These are phyloP conservation scores for Myathropa florea DNA, from an alignment of 2,888 invertebrate genomes.

Conservation along the genomic window DNA sequence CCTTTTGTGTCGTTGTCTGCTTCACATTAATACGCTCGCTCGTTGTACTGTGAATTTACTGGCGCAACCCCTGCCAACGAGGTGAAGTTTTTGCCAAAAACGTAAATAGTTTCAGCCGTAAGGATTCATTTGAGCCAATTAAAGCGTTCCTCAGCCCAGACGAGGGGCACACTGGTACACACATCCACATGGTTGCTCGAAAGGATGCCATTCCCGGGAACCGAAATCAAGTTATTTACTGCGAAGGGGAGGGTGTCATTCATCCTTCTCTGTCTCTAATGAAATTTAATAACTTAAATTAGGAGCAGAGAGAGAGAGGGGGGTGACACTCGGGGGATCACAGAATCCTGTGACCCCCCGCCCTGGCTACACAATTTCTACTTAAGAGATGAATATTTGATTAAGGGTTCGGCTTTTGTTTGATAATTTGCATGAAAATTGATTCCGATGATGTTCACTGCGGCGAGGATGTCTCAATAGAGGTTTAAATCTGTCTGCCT, in stretches of 20 bases:
- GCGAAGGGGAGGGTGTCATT: not conserved
- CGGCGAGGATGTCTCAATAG: constrained; percentile 31
- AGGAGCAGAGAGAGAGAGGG: constrained; percentile 1
- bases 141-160: constrained; percentile 17
- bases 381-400: constrained; percentile 57
- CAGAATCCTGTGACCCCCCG: too few species aligned
- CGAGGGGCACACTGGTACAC: too few species aligned
- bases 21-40: constrained; percentile 35
- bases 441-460: constrained; percentile 38
- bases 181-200: not conserved
- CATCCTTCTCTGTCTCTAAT: constrained; percentile 16
- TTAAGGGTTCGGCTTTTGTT: constrained; percentile 57
- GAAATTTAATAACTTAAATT: constrained; percentile 66
- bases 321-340: not conserved
- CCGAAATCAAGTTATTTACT: constrained; percentile 22
- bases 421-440: constrained; percentile 62
- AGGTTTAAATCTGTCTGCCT: not conserved
- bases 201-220: constrained; percentile 4
- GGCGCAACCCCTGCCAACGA: not conserved
- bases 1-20: constrained; percentile 6
- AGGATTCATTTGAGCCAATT: constrained; percentile 54
- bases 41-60: constrained; percentile 18
- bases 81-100: constrained; percentile 4
- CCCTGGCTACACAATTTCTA: not conserved
- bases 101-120: constrained; percentile 35